Base-by-base conservation (phyloP, 1,140 invertebrate species). In the Cecropterus lyciades region DNA sequence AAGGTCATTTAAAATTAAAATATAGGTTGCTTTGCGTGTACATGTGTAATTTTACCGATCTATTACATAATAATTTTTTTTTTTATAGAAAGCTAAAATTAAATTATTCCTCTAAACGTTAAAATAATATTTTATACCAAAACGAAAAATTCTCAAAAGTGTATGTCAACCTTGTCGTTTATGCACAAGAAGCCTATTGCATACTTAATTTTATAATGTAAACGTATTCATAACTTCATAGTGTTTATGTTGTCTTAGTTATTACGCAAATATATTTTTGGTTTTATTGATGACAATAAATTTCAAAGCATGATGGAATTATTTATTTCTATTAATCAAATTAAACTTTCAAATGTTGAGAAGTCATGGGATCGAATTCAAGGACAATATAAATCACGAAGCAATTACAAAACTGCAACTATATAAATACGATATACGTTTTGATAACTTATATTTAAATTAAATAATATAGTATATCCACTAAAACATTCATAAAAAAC, bases 1-100 rank as follows among this genome's bases (percentile, higher is more conserved):
- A 57, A 57, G 55, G 55, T 57, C 55, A 24, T 45, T 9, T 24
- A 27, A 45, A 14, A 24, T 57, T 43, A 57, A 45, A 45, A 27
- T 13, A 57, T 27, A 27, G 55, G 20, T 57, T 45, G 6, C 55
- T 4, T 43, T 45, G 55, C 55, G 16, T 48, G 15, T 20, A 57
- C 43, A 8, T 15, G 30, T 57, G 42, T 55, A 40, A 55, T 40
- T 17, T 40, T 6, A 16, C 10, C 11, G 17, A 37, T 55, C 7
- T 1, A 24, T 11, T 33, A 30, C 27, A 15, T n/a, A 24, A 52
- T 33, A 17, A 52, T 52, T 55, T 10, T 17, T 40, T 40, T 40
- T 13, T 1, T 27, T 8, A 0, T 10, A 24, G 20, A 24, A 3
- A 24, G 1, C 5, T 5, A 24, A 24, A 24, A 24, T 24, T 1